A percentile compares a stretch with the other conserved stretches of the same genome.
Conservation (phyloP, 2,888 invertebrate genomes). For the Leucoma salicis region DNA sequence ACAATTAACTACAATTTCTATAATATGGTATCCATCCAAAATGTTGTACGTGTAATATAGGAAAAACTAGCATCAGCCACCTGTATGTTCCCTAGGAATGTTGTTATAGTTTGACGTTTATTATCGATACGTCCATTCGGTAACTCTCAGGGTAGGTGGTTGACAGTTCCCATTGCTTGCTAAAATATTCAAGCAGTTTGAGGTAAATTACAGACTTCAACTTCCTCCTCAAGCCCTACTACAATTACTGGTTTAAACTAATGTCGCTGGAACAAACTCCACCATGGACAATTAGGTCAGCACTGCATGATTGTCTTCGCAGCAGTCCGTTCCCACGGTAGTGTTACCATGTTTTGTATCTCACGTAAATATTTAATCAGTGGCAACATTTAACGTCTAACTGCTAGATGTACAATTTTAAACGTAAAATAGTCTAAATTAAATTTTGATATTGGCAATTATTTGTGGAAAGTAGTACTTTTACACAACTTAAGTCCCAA, state of each 20-base stretch:
- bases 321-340: conserved; percentile 54
- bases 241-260: conserved; percentile 60
- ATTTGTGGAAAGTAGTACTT: too few relatives aligned
- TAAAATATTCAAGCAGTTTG: conserved; percentile 71
- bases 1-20: too few relatives aligned
- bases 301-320: conserved; percentile 51
- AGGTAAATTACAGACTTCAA: conserved; percentile 69
- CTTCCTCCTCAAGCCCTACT: conserved; percentile 40
- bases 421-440: conserved; percentile 2
- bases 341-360: conserved; percentile 30
- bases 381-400: conserved; percentile 9
- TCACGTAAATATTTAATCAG: conserved; percentile 34
- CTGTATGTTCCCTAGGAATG: conserved; percentile 48
- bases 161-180: conserved; percentile 58
- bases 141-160: conserved; percentile 31
- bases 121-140: conserved; percentile 34
- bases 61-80: too few relatives aligned
- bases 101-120: conserved; percentile 28
- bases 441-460: not conserved
- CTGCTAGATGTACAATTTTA: not conserved
- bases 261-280: conserved; percentile 47
- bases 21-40: too few relatives aligned
- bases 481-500: too few relatives aligned
- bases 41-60: too few relatives aligned
- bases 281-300: conserved; percentile 58